Percentiles rank a stretch among this genome's conserved stretches.
Evolutionary conservation across 2,888 invertebrate species (phyloP).

Genomic region (Drosophila mettleri): DNA sequence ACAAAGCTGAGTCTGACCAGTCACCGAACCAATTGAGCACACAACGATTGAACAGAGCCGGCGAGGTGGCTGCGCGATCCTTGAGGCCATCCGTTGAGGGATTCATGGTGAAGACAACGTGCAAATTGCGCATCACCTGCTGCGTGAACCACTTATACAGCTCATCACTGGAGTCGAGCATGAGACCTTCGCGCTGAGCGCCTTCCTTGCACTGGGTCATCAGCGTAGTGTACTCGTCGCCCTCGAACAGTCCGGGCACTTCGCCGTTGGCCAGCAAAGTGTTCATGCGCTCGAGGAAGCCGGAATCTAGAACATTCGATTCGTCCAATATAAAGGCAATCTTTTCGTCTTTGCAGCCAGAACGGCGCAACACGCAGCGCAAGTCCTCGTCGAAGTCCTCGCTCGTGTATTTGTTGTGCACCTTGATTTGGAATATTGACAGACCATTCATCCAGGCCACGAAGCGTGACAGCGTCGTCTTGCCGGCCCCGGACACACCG

Average conservation of each 20-base stretch:
- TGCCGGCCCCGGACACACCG: constrained; percentile 99
- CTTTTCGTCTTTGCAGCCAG: constrained; percentile 98
- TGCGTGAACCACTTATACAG: constrained; percentile 99
- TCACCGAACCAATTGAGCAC: constrained; percentile 99
- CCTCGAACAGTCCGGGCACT: constrained; percentile 96
- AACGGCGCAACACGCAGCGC: constrained; percentile 93
- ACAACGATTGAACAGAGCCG: constrained; percentile 99
- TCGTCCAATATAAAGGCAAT: constrained; percentile 99
- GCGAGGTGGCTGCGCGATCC: constrained; percentile 99
- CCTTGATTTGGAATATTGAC: constrained; percentile 99
- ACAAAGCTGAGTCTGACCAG: constrained; percentile 98
- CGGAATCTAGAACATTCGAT: constrained; percentile 99
- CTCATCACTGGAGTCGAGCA: constrained; percentile 99
- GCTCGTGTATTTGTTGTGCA: constrained; percentile 99
- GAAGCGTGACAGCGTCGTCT: constrained; percentile 99
- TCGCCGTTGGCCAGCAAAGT: constrained; percentile 99
- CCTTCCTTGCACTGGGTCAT: constrained; percentile 99
- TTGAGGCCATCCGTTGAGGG: constrained; percentile 99
- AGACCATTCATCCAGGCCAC: constrained; percentile 99
- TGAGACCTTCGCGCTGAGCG: constrained; percentile 98
- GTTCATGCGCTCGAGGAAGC: constrained; percentile 99
- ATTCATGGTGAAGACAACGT: constrained; percentile 99
- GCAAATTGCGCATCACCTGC: constrained; percentile 99
- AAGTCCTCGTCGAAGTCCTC: constrained; percentile 99
- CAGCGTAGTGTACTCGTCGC: constrained; percentile 98